Evolutionary conservation across 2,888 invertebrate genomes (phyloP), one percentile per base, ranked within the genome.

Genomic region (Pseudolycoriella hygida): DNA sequence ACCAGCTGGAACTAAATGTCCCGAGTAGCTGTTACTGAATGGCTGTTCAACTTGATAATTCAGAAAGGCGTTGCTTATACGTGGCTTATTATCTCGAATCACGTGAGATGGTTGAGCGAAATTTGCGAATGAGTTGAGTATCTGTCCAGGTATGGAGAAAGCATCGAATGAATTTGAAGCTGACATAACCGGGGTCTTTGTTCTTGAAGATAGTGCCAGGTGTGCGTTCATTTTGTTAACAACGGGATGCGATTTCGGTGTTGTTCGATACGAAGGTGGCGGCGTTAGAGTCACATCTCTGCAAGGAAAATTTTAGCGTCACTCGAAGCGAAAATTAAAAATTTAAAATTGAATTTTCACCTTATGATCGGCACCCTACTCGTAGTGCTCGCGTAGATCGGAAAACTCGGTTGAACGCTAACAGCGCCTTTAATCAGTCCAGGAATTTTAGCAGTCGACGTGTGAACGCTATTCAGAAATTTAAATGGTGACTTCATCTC

Each of bases 191-290:
- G 34, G 34, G 20, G 48, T 15, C 39, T 43, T 3, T 14, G 18
- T n/a, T 2, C 30, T 34, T 11, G 45, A 17, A 10, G 47, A 47
- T 12, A 48, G 31, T 11, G 49, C 46, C 40, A 51, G 42, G 42
- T 49, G 51, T 12, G 47, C 45, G 40, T 49, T 46, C 30, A 46
- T 40, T 43, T 51, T 49, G 18, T 41, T 46, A 38, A 49, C 47
- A 2, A 50, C 47, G 10, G 47, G 49, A 45, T 51, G 48, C 8
- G 48, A 45, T 42, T 46, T 46, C 42, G 40, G 37, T 20, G 45
- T 42, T 30, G 46, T 20, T 43, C 43, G 32, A 34, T 31, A 46
- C 15, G 46, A 46, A 17, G 34, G 42, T 34, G 47, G 50, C 30
- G 48, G 44, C 20, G 46, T 42, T 15, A 48, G 42, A 15, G 46